Evolutionary conservation across 2,888 invertebrate species (phyloP).

Genomic region (Habroteleia sp.): DNA sequence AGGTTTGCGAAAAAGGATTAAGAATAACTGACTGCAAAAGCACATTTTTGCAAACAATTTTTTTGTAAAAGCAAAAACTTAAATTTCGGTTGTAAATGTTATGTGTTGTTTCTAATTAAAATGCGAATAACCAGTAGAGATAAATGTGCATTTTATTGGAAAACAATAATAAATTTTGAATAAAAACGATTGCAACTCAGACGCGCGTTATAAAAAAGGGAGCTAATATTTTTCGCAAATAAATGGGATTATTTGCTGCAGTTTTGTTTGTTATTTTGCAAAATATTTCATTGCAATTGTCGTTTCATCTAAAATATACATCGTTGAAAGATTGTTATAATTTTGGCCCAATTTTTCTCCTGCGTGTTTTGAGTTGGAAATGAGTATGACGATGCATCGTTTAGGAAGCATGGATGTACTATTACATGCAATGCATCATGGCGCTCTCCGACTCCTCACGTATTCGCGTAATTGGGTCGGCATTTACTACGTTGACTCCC

Average conservation of each 20-base stretch:
- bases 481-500: constrained; percentile 63
- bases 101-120: no score
- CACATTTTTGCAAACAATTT: no score
- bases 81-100: no score
- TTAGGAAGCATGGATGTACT: constrained; percentile 44
- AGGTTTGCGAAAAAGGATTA: no score
- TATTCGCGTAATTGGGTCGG: constrained; percentile 64
- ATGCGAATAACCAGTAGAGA: no score
- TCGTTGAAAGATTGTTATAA: constrained; percentile 48
- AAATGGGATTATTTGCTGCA: background rate
- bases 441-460: constrained; percentile 60
- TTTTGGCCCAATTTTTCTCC: constrained; percentile 40
- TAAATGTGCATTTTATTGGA: no score
- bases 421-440: constrained; percentile 59
- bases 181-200: no score
- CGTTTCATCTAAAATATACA: constrained; percentile 2
- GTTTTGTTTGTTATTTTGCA: background rate
- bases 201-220: no score
- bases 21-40: no score
- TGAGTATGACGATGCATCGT: constrained; percentile 45
- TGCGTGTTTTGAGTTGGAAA: constrained; percentile 48
- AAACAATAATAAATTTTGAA: no score
- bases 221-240: background rate
- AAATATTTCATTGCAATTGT: constrained; percentile 7
- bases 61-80: no score